Evolutionary conservation across 2,888 invertebrate genomes (phyloP), one percentile per base, ranked within the genome.

Genomic region (Gari tellinella): DNA sequence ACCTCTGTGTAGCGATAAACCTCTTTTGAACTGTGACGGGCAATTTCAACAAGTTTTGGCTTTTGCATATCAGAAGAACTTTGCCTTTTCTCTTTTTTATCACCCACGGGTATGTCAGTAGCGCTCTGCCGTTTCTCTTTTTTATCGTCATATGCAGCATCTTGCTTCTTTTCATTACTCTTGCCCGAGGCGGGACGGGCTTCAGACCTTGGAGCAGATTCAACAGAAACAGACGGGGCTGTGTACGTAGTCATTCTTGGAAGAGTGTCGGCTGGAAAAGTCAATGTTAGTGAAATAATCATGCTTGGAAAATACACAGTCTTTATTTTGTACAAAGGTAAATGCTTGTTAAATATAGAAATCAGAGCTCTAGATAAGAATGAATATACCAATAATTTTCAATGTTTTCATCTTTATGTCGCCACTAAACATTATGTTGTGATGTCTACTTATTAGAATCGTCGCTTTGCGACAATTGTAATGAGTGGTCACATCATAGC

Each of bases 201-300:
- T 21, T 53, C 38, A 1, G 31, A 31, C 10, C 10, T 31, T 31
- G 31, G 10, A 10, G 10, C 31, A 55, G 72, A 63, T 53, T 78
- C 72, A 46, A 62, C 77, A 67, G 77, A 66, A 51, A 66, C 77
- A 66, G 77, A 66, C 4, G 72, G 62, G 1, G 58, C 41, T 40
- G 66, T n/a, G n/a, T n/a, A n/a, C n/a, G n/a, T 62, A 38, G 69
- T 63, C 66, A 70, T 75, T 25, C 61, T 61, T 38, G 75, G 75
- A 40, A 75, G 48, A 17, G 75, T 69, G 31, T 69, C 61, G n/a
- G 75, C 75, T 75, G 75, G n/a, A 37, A 75, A 67, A 46, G 61
- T 55, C 45, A 67, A 75, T 57, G 75, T 75, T 75, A 75, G 66
- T 75, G 7, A n/a, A 66, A 65, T 46, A 66, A 43, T 60, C 70